Base-by-base conservation (phyloP, 2,797 vertebrate genomes). In the Muscicapa comitata region DNA sequence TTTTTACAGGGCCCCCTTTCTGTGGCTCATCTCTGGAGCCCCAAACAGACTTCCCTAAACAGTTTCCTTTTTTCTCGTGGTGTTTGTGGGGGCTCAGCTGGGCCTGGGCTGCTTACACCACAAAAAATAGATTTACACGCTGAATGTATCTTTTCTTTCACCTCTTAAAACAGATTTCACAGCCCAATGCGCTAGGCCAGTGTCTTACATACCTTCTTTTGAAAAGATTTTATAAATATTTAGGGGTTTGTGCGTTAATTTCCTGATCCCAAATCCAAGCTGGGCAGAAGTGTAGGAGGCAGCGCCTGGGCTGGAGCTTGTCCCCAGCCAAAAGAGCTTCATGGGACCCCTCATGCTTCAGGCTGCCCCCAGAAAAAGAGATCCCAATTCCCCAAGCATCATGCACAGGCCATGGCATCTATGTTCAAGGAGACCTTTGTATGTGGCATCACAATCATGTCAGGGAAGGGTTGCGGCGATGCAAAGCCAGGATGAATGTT, bases 61-160 rank as follows among this genome's bases (percentile, higher is more conserved):
- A 12, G 38, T 72, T 90, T 23, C 66, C 43, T 68, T 31, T 33
- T 48, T 35, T 43, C 25, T 85, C 0, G 0, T 4, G 6, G 48
- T 17, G 2, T 42, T 68, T 13, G 15, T 35, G 33, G 2, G 7
- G 62, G 28, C 81, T 72, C 63, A 42, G 24, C 81, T 74, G 25
- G 26, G 74, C 54, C 74, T n/a, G 53, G 53, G 82, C 91, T 89
- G 88, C 68, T 59, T 14, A 17, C 28, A 19, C 48, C 67, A 33
- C 66, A 25, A 75, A 75, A 53, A 14, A 1, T 9, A 33, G 11
- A 83, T 73, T 59, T 53, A 81, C 55, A 26, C 0, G 0, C 21
- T 85, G 93, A 95, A 95, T 94, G 89, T 93, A 89, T 80, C 63
- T 35, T 77, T 50, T 86, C 40, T 61, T 73, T 18, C 40, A 62